A percentile compares a stretch with the other conserved stretches of the same genome.
These are phyloP conservation scores for Xenopus laevis DNA, from an alignment of 2,113 vertebrate species.

Conservation along the genomic window DNA sequence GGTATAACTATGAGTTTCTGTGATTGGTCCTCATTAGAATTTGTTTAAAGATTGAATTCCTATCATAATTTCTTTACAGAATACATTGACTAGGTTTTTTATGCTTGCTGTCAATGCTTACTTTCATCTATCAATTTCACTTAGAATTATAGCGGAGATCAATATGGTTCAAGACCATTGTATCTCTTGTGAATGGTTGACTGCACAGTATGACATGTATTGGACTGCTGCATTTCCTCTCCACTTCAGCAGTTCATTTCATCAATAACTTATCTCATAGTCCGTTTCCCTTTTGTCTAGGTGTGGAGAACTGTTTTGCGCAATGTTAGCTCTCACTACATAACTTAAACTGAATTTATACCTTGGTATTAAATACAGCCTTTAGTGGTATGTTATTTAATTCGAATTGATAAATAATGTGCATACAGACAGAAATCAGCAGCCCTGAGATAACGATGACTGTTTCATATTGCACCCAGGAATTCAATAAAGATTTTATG, in stretches of 20 bases:
- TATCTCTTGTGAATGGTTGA: slow-evolving; percentile 61
- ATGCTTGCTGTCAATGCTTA: slow-evolving; percentile 83
- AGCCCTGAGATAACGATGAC: neutral
- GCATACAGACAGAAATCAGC: too few relatives aligned
- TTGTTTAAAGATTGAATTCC: slow-evolving; percentile 70
- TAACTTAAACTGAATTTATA: slow-evolving; percentile 39
- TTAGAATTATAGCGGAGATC: slow-evolving; percentile 88
- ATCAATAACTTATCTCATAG: slow-evolving; percentile 66
- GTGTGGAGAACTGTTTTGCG: slow-evolving; percentile 52
- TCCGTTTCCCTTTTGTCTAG: slow-evolving; percentile 57
- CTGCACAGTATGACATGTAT: slow-evolving; percentile 62
- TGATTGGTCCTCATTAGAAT: slow-evolving; percentile 6
- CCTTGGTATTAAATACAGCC: slow-evolving; percentile 1
- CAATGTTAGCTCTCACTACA: slow-evolving; percentile 59
- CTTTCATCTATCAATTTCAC: slow-evolving; percentile 87
- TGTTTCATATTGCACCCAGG: too few relatives aligned
- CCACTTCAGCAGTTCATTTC: slow-evolving; percentile 67
- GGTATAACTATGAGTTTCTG: neutral
- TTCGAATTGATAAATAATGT: too few relatives aligned
- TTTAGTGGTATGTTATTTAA: too few relatives aligned
- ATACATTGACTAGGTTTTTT: slow-evolving; percentile 80
- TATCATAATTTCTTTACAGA: slow-evolving; percentile 76
- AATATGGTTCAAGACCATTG: slow-evolving; percentile 83
- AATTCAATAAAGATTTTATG: too few relatives aligned
- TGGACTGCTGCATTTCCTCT: slow-evolving; percentile 65